Conservation (phyloP, 2,113 vertebrate genomes). For the Pseudorectes ferrugineus region DNA sequence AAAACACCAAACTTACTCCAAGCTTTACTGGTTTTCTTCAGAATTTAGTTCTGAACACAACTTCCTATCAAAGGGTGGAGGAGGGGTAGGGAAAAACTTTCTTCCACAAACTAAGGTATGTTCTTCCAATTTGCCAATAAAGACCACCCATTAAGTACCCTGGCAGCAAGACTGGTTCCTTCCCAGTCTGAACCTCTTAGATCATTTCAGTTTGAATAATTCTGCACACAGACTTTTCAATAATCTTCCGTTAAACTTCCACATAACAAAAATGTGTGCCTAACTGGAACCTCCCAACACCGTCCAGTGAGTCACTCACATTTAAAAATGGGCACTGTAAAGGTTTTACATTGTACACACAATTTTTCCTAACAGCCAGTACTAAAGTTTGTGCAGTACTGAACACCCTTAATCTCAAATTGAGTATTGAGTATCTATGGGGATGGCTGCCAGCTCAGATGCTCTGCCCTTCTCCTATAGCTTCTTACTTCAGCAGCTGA, state of each 20-base stretch:
- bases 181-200: background rate
- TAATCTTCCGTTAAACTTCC: background rate
- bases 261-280: background rate
- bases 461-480: background rate
- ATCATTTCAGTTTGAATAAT: background rate
- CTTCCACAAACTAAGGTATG: background rate
- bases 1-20: background rate
- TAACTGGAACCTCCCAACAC: background rate
- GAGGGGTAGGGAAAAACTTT: accelerated
- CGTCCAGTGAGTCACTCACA: accelerated
- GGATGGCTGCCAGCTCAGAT: background rate
- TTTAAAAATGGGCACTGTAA: background rate
- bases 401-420: background rate
- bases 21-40: background rate
- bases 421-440: background rate
- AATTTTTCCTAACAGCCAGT: background rate
- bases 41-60: background rate
- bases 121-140: background rate
- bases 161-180: background rate
- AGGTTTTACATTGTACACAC: accelerated
- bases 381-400: background rate
- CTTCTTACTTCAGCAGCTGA: background rate
- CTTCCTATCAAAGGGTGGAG: background rate
- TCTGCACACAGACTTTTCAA: background rate
- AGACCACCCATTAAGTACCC: background rate